phyloP scores from a whole-genome alignment of 2,113 vertebrate genomes.

The Pardalotus punctatus region DNA sequence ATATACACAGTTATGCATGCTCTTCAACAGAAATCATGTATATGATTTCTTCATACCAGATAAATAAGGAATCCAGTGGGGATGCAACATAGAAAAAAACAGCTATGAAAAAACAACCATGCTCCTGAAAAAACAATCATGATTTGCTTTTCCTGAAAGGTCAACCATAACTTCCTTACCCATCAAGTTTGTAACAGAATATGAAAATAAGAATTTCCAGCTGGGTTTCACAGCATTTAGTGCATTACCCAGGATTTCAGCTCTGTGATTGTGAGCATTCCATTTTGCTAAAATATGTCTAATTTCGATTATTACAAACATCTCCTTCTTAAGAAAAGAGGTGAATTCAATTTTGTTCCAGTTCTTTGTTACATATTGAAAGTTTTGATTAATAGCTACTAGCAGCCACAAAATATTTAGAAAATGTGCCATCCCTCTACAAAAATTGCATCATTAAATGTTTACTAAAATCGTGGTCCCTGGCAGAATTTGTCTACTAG shows the following conservation, averaged over 20 bases:
- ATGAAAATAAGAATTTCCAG: no score
- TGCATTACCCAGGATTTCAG: no score
- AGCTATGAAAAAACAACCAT: no score
- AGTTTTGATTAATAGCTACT: no score
- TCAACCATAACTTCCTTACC: background rate
- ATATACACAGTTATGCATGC: background rate
- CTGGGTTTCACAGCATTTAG: no score
- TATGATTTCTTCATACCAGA: background rate
- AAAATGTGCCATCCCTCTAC: background rate
- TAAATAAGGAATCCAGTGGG: background rate
- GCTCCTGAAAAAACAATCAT: background rate
- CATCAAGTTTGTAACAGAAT: background rate
- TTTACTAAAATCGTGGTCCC: background rate
- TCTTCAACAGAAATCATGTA: background rate
- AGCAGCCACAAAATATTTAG: background rate
- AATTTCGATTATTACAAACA: no score
- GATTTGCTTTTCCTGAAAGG: background rate
- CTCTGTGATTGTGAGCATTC: no score
- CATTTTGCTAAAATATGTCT: no score
- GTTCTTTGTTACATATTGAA: no score
- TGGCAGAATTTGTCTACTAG: background rate
- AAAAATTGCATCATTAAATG: background rate
- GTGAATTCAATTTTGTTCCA: no score
- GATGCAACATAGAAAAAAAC: background rate
- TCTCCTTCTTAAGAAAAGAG: no score